Percentiles rank a stretch among this genome's conserved stretches.
Conservation (phyloP, 2,113 vertebrate genomes). For the Origma solitaria region DNA sequence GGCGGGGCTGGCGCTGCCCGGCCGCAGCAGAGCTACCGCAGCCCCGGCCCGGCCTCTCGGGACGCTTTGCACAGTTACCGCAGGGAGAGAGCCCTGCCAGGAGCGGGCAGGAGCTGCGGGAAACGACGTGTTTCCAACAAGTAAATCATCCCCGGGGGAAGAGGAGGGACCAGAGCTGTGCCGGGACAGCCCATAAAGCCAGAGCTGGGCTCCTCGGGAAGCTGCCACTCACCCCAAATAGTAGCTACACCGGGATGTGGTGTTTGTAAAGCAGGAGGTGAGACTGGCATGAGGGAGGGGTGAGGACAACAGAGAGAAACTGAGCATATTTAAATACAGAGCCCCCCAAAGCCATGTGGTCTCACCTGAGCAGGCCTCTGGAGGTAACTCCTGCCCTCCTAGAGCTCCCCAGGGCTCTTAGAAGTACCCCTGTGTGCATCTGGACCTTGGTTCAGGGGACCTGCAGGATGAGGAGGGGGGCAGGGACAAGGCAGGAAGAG, state of each 20-base stretch:
- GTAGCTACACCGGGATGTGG: accelerated
- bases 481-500: background rate
- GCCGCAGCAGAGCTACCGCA: background rate
- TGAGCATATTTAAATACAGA: background rate
- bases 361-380: background rate
- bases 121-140: background rate
- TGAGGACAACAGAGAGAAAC: background rate
- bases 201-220: background rate
- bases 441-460: accelerated
- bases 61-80: background rate
- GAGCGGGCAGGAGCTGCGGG: background rate
- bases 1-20: background rate
- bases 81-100: background rate
- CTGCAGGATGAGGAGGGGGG: background rate
- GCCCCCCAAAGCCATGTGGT: background rate
- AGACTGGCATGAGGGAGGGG: accelerated
- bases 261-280: accelerated
- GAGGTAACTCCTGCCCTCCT: background rate
- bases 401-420: background rate
- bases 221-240: background rate
- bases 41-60: background rate
- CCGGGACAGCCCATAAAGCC: background rate
- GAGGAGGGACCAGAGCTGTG: background rate
- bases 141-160: background rate
- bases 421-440: too few species aligned